Percentiles rank a stretch among this genome's conserved stretches.
phyloP scores from a whole-genome alignment of 2,797 vertebrate species.

The Leptodactylus fallax region DNA sequence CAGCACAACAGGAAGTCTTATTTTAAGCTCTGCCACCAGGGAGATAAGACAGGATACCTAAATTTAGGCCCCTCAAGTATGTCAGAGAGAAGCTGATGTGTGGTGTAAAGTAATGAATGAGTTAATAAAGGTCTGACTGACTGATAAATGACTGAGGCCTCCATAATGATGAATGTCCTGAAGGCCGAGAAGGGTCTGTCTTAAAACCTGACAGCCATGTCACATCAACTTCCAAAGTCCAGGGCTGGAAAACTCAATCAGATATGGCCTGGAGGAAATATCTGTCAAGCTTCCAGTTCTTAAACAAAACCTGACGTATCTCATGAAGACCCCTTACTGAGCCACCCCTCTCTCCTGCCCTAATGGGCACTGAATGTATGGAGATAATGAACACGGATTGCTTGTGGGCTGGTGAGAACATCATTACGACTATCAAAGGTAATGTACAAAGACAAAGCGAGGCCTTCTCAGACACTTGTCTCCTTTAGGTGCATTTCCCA shows the following conservation, averaged over 20 bases:
- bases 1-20: neutral
- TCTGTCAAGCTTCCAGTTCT: conserved; percentile 52
- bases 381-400: conserved; percentile 57
- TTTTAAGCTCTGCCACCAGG: neutral
- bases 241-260: conserved; percentile 47
- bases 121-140: conserved; percentile 4
- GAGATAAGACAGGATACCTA: neutral
- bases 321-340: conserved; percentile 49
- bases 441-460: conserved; percentile 41
- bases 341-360: conserved; percentile 21
- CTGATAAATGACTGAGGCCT: conserved; percentile 28
- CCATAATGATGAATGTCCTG: conserved; percentile 20
- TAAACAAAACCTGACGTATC: conserved; percentile 51
- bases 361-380: conserved; percentile 37
- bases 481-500: conserved; percentile 11
- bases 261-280: conserved; percentile 44
- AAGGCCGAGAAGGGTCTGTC: conserved; percentile 25
- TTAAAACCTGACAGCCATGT: conserved; percentile 46
- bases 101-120: conserved; percentile 3
- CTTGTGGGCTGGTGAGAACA: conserved; percentile 18
- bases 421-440: conserved; percentile 33
- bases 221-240: conserved; percentile 51
- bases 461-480: conserved; percentile 13
- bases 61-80: neutral
- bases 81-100: neutral